Conservation (phyloP, 2,888 invertebrate genomes). For the Melanotus villosus region DNA sequence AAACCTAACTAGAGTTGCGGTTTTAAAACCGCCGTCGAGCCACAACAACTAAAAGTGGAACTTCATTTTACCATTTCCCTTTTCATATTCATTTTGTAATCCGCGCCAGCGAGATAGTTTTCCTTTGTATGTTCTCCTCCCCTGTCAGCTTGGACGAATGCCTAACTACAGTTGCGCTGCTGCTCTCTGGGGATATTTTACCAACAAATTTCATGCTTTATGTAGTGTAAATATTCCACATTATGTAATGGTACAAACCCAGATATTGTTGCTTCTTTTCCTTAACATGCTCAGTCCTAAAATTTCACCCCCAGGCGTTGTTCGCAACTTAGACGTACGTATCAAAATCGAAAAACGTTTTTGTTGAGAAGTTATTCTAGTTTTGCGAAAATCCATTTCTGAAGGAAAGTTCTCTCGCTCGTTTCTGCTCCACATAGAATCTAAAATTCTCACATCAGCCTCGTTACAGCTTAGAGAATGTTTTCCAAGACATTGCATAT, state of each 20-base stretch:
- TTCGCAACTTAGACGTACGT: constrained; percentile 3
- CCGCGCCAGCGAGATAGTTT: constrained; percentile 35
- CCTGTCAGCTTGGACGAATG: constrained; percentile 44
- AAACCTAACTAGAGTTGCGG: constrained; percentile 45
- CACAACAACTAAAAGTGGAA: constrained; percentile 42
- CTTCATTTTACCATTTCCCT: constrained; percentile 44
- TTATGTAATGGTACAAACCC: constrained; percentile 31
- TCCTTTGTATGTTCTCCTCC: constrained; percentile 33
- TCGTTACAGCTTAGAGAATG: constrained; percentile 34
- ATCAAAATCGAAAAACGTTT: neutral
- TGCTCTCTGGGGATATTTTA: constrained; percentile 36
- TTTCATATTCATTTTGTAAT: constrained; percentile 46
- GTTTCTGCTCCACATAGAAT: constrained; percentile 16
- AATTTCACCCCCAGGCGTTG: constrained; percentile 24
- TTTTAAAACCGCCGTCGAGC: constrained; percentile 40
- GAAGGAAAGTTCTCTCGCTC: neutral
- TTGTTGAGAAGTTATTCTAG: neutral
- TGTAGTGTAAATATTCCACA: constrained; percentile 42
- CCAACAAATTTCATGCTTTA: constrained; percentile 46
- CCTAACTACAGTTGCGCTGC: constrained; percentile 35
- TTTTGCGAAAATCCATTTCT: neutral
- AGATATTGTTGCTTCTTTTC: constrained; percentile 23
- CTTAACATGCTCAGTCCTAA: constrained; percentile 9
- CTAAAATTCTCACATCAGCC: constrained; percentile 29
- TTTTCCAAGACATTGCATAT: constrained; percentile 43